Conservation (phyloP, 2,113 vertebrate species). For the Toxotes jaculatrix region DNA sequence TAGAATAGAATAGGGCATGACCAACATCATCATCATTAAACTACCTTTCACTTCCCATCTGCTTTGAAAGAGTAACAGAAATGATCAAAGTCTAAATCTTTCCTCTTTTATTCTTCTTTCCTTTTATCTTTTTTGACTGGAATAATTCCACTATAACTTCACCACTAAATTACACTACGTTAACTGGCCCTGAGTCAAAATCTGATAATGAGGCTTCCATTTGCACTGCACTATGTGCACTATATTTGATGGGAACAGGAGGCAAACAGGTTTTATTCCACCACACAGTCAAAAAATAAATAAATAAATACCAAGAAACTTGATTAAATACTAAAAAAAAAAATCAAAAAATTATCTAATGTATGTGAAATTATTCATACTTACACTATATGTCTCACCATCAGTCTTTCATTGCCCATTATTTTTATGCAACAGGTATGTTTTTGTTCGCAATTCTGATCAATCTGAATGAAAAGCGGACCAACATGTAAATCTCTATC, state of each 20-base stretch:
- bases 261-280: not conserved
- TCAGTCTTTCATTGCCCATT: not conserved
- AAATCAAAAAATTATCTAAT: not conserved
- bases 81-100: constrained; percentile 37
- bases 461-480: not conserved
- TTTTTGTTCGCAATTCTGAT: not conserved
- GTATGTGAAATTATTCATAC: not conserved
- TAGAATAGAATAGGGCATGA: not conserved
- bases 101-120: not conserved
- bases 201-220: not conserved
- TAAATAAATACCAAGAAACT: not conserved
- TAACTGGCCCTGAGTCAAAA: not conserved
- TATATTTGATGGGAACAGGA: not conserved
- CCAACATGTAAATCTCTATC: not conserved
- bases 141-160: constrained; percentile 7
- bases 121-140: constrained; percentile 30
- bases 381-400: not conserved
- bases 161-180: too few species aligned
- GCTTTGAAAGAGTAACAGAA: not conserved
- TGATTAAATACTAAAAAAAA: not conserved
- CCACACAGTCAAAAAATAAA: not conserved
- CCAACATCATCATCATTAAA: not conserved
- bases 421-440: not conserved
- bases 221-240: not conserved
- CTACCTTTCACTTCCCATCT: not conserved